Evolutionary conservation across 2,888 invertebrate species (phyloP).

Genomic region (Eupithecia abbreviata): DNA sequence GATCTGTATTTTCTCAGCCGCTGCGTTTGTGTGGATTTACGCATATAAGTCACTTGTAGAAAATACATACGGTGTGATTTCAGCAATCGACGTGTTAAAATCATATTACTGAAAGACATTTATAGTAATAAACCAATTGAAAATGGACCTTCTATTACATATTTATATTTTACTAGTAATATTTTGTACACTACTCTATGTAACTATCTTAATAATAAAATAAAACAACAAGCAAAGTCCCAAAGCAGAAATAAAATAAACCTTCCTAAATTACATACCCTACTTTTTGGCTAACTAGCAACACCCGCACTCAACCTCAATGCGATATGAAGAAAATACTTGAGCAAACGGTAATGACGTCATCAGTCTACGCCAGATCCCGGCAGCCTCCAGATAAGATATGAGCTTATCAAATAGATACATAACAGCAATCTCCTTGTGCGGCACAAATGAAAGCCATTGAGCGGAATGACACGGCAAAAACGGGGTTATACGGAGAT

Average conservation of each 20-base stretch:
- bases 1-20: no score
- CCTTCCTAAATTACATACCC: background rate
- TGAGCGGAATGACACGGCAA: conserved; percentile 35
- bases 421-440: conserved; percentile 62
- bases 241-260: background rate
- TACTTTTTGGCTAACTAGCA: conserved; percentile 24
- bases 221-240: background rate
- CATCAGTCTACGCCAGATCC: conserved; percentile 57
- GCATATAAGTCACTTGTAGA: no score
- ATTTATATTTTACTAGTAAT: background rate
- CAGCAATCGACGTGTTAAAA: no score
- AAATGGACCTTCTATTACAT: no score
- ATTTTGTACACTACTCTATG: no score
- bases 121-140: background rate
- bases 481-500: conserved; percentile 15
- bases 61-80: no score
- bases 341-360: conserved; percentile 55
- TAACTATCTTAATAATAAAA: background rate
- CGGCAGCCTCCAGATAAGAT: conserved; percentile 59
- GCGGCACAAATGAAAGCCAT: conserved; percentile 53
- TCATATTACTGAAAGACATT: conserved; percentile 30
- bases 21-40: no score
- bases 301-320: conserved; percentile 25
- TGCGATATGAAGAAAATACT: conserved; percentile 52
- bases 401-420: conserved; percentile 68